Conservation (phyloP, 2,797 vertebrate species). For the Eutrigla gurnardus region DNA sequence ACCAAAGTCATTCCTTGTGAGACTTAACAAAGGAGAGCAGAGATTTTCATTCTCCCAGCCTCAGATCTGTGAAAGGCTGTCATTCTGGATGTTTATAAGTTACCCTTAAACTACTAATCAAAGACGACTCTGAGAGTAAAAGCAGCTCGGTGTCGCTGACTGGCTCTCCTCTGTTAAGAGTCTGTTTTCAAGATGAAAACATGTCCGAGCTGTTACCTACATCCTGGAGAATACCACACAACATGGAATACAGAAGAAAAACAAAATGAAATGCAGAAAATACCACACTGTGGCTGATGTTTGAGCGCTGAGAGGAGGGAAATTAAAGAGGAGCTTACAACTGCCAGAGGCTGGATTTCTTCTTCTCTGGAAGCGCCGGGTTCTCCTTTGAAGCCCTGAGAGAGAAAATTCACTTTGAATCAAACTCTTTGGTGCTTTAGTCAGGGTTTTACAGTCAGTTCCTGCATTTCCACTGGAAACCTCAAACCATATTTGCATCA, state of each 20-base stretch:
- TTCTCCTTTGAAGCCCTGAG: conserved; percentile 95
- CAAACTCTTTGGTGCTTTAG: neutral
- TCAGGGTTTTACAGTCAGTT: neutral
- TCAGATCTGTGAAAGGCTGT: neutral
- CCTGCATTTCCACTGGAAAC: neutral
- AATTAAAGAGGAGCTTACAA: conserved; percentile 88
- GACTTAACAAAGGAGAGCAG: conserved; percentile 67
- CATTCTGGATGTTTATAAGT: neutral
- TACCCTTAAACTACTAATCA: neutral
- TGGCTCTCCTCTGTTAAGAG: conserved; percentile 67
- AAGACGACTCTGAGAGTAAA: neutral
- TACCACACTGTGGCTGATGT: conserved; percentile 7
- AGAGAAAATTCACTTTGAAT: conserved; percentile 8
- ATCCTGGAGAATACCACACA: conserved; percentile 80
- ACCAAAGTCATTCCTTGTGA: conserved; percentile 63
- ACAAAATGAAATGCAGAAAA: conserved; percentile 45
- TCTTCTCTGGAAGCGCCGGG: conserved; percentile 94
- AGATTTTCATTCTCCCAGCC: neutral
- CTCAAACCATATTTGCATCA: neutral
- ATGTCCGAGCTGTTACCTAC: conserved; percentile 82
- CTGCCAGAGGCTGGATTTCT: conserved; percentile 98
- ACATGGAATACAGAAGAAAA: conserved; percentile 66
- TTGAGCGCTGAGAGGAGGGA: conserved; percentile 17
- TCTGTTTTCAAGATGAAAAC: conserved; percentile 53
- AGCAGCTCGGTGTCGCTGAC: conserved; percentile 43